Evolutionary conservation across 2,888 invertebrate species (phyloP).

Genomic region (Hypselothyrea guttata): DNA sequence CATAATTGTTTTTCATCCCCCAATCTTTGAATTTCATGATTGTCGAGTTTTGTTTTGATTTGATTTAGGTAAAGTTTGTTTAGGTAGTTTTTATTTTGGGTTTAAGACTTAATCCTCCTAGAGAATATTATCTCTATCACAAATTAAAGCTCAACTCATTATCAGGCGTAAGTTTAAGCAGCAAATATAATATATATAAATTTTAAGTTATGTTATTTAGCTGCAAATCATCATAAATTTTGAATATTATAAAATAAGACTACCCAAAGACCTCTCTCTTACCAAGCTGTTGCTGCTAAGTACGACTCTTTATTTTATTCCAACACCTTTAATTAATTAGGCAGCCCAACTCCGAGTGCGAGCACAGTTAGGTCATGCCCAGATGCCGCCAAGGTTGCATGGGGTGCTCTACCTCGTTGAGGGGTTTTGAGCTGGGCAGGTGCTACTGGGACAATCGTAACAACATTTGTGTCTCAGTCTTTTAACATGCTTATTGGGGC

Average conservation of each 20-base stretch:
- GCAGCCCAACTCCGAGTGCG: slow-evolving; percentile 64
- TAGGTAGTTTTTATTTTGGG: too few relatives aligned
- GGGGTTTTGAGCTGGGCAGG: not conserved
- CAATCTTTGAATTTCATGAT: too few relatives aligned
- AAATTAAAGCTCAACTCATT: too few relatives aligned
- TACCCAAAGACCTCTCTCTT: slow-evolving; percentile 11
- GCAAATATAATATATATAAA: too few relatives aligned
- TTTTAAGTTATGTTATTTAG: slow-evolving; percentile 7
- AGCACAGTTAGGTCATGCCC: slow-evolving; percentile 12
- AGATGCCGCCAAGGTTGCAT: slow-evolving; percentile 7
- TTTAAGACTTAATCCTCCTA: too few relatives aligned
- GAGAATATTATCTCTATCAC: too few relatives aligned
- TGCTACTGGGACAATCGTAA: slow-evolving; percentile 26
- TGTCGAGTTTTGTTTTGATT: too few relatives aligned
- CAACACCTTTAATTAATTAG: slow-evolving; percentile 77
- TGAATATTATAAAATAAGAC: slow-evolving; percentile 4
- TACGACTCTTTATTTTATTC: slow-evolving; percentile 57
- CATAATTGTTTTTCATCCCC: too few relatives aligned
- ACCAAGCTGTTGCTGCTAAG: slow-evolving; percentile 30
- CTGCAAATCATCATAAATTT: slow-evolving; percentile 20
- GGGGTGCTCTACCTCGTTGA: not conserved
- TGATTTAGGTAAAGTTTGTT: too few relatives aligned
- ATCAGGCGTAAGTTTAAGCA: too few relatives aligned
- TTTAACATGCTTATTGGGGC: slow-evolving; percentile 37
- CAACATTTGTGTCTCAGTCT: slow-evolving; percentile 43